Base-by-base conservation (phyloP, 1,140 invertebrate species). In the Contarinia nasturtii region DNA sequence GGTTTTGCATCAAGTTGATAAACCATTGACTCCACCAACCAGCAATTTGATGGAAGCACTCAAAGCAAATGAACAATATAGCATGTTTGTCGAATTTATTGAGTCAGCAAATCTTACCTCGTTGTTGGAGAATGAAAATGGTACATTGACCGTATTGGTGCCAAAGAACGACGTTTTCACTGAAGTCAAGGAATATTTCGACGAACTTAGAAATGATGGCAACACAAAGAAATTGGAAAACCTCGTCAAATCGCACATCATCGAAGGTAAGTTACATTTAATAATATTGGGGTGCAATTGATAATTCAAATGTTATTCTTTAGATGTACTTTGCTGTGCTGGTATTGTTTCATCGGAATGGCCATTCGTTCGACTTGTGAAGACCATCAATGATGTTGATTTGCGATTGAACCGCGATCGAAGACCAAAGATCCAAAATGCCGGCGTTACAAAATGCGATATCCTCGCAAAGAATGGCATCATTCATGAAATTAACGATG, bases 131-230 rank as follows among this genome's bases (percentile, higher is more conserved):
- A 60, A 63, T 44, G 50, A 56, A 7, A 52, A 53, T 1, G 53
- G 53, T 2, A 57, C 53, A 19, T 57, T 66, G 12, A 79, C 79
- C 0, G 57, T 80, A 3, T 57, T 81, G 22, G 75, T 74, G 12
- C 77, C 77, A 3, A 73, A 72, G 10, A 74, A 81, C 54, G 73
- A 76, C 52, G 75, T 75, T 33, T 79, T 80, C 52, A 62, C 63
- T 8, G 65, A 64, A 52, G 51, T 69, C 12, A 59, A 61, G n/a
- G 60, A 63, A 20, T 54, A 53, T 15, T 55, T 60, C n/a, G 47
- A 44, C 0, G 55, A 50, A 49, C 15, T 53, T 7, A 27, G 40
- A 7, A 51, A 58, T 42, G 52, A 48, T 40, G 50, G 52, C 42
- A 37, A 27, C 10, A 5, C 27, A 10, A 27, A 43, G 2, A 57